Base-by-base conservation (phyloP, 2,888 invertebrate genomes). In the Polydrusus tereticollis region DNA sequence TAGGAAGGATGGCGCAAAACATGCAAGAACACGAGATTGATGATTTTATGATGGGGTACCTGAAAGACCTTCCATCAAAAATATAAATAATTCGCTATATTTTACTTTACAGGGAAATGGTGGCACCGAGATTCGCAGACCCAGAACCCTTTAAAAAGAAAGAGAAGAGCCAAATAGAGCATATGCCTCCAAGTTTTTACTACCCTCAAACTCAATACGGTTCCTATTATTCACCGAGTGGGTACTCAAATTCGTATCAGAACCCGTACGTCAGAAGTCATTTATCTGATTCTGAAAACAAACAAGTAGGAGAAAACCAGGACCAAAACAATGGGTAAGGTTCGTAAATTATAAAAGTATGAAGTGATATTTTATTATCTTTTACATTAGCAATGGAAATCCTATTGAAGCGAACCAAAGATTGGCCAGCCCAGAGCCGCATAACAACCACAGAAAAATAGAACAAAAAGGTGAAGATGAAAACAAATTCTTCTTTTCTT, bases 131-230 rank as follows among this genome's bases (percentile, higher is more conserved):
- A 45, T 18, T 20, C 8, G 45, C 45, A 5, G 10, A 45, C 12
- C 45, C 45, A 5, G 20, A 18, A 10, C 20, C 18, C 16, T 10
- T 20, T 1, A 18, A 36, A 20, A 45, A 50, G n/a, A 45, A 47
- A 6, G 26, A 50, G 14, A 10, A 8, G 10, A 55, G 29, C 3
- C 16, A 29, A 18, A 16, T 10, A 29, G 26, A 55, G 18, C 52
- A 55, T 14, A 55, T 16, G 29, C 52, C 29, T 8, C 52, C 29
- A 14, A 55, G 29, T 55, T 55, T 29, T 18, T 55, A 47, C 20
- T 63, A 63, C 29, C 47, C 45, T n/a, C 50, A 45, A 29, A 12
- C 33, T 50, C n/a, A 63, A n/a, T 63, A 63, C 29, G 20, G 8
- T n/a, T 18, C 8, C 12, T 60, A 60, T 4, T 29, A 33, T 14